Evolutionary conservation across 2,113 vertebrate genomes (phyloP).

Genomic region (Rhinolophus sinicus): DNA sequence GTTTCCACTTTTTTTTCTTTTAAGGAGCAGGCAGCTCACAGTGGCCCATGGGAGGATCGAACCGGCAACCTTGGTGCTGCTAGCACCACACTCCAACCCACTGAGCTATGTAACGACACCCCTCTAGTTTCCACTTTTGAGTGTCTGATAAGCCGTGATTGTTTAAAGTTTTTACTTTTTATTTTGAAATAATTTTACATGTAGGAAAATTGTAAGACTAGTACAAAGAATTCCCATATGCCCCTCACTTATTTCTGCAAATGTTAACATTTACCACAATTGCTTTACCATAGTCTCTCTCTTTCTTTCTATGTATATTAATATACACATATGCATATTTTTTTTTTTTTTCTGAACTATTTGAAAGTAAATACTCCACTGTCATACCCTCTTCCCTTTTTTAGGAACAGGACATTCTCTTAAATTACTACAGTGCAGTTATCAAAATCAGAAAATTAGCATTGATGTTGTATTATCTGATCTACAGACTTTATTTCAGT

Average conservation of each 20-base stretch:
- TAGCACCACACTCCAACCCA: too few relatives aligned
- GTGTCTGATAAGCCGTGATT: not conserved
- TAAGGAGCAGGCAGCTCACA: too few relatives aligned
- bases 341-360: not conserved
- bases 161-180: not conserved
- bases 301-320: not conserved
- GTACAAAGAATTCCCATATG: not conserved
- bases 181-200: not conserved
- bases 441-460: not conserved
- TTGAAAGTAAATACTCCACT: slow-evolving; percentile 7
- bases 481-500: not conserved
- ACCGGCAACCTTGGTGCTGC: too few relatives aligned
- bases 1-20: not conserved
- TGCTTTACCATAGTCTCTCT: not conserved
- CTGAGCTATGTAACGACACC: too few relatives aligned
- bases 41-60: too few relatives aligned
- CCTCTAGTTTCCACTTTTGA: not conserved
- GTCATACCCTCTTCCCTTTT: not conserved
- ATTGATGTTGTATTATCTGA: not conserved
- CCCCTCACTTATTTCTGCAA: not conserved
- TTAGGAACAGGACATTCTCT: not conserved
- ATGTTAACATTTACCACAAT: not conserved
- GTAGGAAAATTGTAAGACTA: not conserved
- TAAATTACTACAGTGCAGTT: not conserved
- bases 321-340: not conserved